Conservation (phyloP, 2,888 invertebrate genomes). For the Hyalella azteca region DNA sequence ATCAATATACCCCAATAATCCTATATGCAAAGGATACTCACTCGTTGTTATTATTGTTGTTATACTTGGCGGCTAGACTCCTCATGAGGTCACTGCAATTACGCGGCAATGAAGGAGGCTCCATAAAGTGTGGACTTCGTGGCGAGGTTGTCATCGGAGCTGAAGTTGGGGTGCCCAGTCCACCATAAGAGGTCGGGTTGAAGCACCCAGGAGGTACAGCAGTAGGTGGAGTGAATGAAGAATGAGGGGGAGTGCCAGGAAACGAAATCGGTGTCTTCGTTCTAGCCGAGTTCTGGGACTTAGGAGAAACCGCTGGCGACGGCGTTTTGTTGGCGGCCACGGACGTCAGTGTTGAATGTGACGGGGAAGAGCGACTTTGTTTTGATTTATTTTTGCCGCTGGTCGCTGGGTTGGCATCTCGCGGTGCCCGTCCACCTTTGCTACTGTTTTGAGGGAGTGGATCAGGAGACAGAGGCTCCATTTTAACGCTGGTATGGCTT, state of each 20-base stretch:
- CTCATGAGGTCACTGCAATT: constrained; percentile 30
- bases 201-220: constrained; percentile 10
- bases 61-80: constrained; percentile 15
- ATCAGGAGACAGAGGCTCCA: constrained; percentile 14
- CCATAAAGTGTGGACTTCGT: background rate
- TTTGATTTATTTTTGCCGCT: background rate
- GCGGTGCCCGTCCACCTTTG: background rate
- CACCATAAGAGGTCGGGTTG: background rate
- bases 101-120: background rate
- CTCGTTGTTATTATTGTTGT: constrained; percentile 25
- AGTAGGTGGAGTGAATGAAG: constrained; percentile 11
- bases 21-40: background rate
- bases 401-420: background rate
- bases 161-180: background rate
- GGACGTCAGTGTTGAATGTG: background rate
- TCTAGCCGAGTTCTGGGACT: background rate
- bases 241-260: constrained; percentile 26
- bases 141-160: background rate
- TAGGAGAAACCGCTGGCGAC: constrained; percentile 4
- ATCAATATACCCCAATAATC: too few relatives aligned
- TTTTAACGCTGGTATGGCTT: background rate
- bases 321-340: background rate
- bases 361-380: constrained; percentile 1
- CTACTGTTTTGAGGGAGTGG: background rate
- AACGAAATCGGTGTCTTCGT: constrained; percentile 7